Evolutionary conservation across 1,140 invertebrate species (phyloP).

Genomic region (Papilio dardanus): DNA sequence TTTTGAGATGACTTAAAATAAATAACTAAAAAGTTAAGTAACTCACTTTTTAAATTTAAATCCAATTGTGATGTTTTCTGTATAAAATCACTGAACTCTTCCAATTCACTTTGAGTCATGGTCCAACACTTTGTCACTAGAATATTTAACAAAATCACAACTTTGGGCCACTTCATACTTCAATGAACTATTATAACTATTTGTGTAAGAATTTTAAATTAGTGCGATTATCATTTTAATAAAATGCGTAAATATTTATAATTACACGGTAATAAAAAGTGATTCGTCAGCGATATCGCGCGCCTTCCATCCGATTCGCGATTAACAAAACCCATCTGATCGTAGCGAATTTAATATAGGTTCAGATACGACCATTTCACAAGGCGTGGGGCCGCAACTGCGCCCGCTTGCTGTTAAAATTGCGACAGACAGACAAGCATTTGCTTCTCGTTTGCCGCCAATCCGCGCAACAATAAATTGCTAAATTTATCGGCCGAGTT

Average conservation of each 20-base stretch:
- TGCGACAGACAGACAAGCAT: conserved; percentile 65
- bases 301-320: conserved; percentile 56
- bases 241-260: conserved; percentile 14
- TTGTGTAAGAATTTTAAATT: neutral
- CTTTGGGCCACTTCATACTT: conserved; percentile 59
- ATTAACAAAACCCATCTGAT: conserved; percentile 74
- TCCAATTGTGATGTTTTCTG: conserved; percentile 70
- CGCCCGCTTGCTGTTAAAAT: conserved; percentile 45
- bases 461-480: conserved; percentile 68
- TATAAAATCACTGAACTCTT: conserved; percentile 73
- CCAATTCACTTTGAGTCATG: conserved; percentile 55
- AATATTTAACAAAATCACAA: conserved; percentile 57
- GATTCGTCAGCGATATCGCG: conserved; percentile 45
- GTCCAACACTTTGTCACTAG: conserved; percentile 62
- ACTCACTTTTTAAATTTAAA: conserved; percentile 73
- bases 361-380: conserved; percentile 80
- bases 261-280: conserved; percentile 33
- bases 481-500: conserved; percentile 66
- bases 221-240: conserved; percentile 11
- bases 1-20: too few relatives aligned
- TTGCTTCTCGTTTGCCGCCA: conserved; percentile 42
- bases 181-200: conserved; percentile 29
- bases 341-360: conserved; percentile 77
- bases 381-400: conserved; percentile 72
- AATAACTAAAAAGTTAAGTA: neutral